A percentile compares a stretch with the other conserved stretches of the same genome.
Evolutionary conservation across 53 echinoderm and acorn worm genomes (phyloP).

Genomic region (Paracentrotus lividus): DNA sequence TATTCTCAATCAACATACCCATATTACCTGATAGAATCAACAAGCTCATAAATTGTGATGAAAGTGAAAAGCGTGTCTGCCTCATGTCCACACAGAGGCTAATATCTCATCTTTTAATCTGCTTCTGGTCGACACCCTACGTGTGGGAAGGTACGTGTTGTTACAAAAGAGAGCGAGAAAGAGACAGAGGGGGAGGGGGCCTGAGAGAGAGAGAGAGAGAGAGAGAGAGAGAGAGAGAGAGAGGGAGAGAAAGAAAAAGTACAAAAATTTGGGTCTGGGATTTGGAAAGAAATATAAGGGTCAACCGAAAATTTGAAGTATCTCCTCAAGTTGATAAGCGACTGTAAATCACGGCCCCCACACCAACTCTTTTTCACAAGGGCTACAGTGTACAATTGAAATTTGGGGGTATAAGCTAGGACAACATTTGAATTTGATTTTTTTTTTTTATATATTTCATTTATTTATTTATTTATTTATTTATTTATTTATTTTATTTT

Average conservation of each 20-base stretch:
- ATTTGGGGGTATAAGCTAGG: too few species aligned
- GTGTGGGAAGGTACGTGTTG: background rate
- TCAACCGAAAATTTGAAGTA: too few species aligned
- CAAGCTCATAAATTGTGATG: slow-evolving; percentile 41
- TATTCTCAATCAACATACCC: slow-evolving; percentile 21
- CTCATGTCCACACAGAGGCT: background rate
- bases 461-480: too few species aligned
- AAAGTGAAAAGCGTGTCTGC: slow-evolving; percentile 12
- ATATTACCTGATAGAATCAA: background rate
- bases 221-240: background rate
- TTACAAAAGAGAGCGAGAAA: background rate
- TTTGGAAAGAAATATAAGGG: too few species aligned
- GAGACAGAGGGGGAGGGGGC: background rate
- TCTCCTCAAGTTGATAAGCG: too few species aligned
- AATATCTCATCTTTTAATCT: slow-evolving; percentile 55
- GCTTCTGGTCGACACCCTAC: background rate
- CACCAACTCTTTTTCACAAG: too few species aligned
- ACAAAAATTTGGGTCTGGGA: too few species aligned
- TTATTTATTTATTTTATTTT: too few species aligned
- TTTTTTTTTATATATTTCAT: too few species aligned
- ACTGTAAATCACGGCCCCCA: too few species aligned
- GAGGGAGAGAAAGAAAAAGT: background rate
- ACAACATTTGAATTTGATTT: too few species aligned
- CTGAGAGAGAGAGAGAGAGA: background rate
- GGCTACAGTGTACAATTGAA: too few species aligned